A percentile compares a stretch with the other conserved stretches of the same genome.
Conservation (phyloP, 2,888 invertebrate species). For the Meganola albula region DNA sequence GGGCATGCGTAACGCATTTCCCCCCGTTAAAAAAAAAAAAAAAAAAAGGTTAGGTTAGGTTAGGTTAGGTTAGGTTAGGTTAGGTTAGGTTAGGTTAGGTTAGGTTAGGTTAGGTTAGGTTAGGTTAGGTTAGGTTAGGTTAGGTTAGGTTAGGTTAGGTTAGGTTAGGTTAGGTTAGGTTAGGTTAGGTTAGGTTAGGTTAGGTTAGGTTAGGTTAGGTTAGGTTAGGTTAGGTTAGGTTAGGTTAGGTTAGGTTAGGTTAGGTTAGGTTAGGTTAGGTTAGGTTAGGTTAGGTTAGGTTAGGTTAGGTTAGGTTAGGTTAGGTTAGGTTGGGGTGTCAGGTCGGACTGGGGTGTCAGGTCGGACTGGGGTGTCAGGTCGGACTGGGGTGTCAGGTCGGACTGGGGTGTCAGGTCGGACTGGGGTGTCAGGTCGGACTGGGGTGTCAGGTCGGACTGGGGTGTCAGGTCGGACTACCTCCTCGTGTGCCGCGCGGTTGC, state of each 20-base stretch:
- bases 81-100: conserved; percentile 21
- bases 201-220: conserved; percentile 4
- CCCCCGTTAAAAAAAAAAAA: too few species aligned
- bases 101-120: conserved; percentile 19
- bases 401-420: conserved; percentile 17
- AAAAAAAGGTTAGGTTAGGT: conserved; percentile 24
- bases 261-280: conserved; percentile 11
- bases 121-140: conserved; percentile 21
- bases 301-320: conserved; percentile 14
- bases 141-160: conserved; percentile 13
- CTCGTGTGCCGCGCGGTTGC: too few species aligned
- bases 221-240: conserved; percentile 5
- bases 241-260: conserved; percentile 8
- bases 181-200: conserved; percentile 11
- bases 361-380: conserved; percentile 8
- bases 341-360: conserved; percentile 5
- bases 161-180: conserved; percentile 15
- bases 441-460: conserved; percentile 19
- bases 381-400: conserved; percentile 2
- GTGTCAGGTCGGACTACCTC: conserved; percentile 18
- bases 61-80: conserved; percentile 21
- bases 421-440: conserved; percentile 19
- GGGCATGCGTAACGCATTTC: too few species aligned
- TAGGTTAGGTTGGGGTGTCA: conserved; percentile 7
- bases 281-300: conserved; percentile 14